A percentile compares a stretch with the other conserved stretches of the same genome.
Conservation (phyloP, 2,797 vertebrate genomes). For the Halcyon chelicuti region DNA sequence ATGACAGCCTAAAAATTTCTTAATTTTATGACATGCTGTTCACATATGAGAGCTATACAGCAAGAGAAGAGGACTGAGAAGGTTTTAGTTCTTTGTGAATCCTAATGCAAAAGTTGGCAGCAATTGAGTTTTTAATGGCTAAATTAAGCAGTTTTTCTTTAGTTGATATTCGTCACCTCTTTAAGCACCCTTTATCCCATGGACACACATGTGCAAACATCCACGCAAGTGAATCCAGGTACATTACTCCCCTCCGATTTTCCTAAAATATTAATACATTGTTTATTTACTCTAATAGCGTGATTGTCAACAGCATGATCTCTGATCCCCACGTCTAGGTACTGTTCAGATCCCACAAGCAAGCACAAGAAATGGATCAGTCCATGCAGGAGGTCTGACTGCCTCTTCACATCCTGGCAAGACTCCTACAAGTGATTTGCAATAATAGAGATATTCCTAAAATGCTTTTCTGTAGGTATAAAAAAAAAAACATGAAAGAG, state of each 20-base stretch:
- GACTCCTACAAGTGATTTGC: not conserved
- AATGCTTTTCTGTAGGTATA: not conserved
- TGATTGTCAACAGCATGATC: not conserved
- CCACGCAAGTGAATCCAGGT: not conserved
- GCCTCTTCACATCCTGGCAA: not conserved
- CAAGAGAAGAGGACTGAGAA: not conserved
- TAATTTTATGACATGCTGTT: not conserved
- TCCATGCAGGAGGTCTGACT: not conserved
- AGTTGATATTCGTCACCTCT: not conserved
- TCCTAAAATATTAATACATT: not conserved
- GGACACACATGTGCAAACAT: not conserved
- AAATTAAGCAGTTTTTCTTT: not conserved
- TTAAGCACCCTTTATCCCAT: not conserved
- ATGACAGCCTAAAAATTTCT: not conserved
- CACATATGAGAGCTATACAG: not conserved
- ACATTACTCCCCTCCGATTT: not conserved
- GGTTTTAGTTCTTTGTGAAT: not conserved
- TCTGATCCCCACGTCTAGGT: not conserved
- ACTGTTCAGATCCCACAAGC: not conserved
- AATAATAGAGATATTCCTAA: not conserved
- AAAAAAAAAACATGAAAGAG: not conserved
- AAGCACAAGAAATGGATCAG: not conserved
- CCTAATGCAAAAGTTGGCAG: not conserved
- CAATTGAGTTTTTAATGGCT: not conserved
- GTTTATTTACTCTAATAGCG: not conserved